These are phyloP conservation scores for Neogobius melanostomus DNA, from an alignment of 2,113 vertebrate genomes.

Conservation along the genomic window DNA sequence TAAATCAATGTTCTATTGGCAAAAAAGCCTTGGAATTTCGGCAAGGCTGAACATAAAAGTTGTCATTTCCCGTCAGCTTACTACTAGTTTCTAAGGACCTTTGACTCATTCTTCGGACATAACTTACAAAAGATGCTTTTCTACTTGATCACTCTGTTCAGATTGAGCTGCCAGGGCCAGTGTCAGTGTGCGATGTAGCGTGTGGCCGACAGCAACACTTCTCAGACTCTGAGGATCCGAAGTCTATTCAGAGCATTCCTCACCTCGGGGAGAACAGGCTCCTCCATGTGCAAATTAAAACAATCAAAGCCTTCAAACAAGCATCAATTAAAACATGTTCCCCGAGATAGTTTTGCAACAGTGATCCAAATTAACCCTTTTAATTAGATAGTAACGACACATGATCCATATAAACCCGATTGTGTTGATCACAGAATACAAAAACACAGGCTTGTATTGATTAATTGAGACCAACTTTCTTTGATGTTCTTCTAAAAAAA, in stretches of 20 bases:
- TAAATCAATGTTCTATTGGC: too few species aligned
- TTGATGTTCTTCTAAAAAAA: too few species aligned
- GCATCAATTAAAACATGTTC: conserved; percentile 69
- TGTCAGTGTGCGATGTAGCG: conserved; percentile 47
- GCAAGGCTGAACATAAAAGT: too few species aligned
- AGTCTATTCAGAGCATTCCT: conserved; percentile 68
- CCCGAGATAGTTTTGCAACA: background rate
- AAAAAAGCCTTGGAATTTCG: too few species aligned
- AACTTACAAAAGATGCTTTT: background rate
- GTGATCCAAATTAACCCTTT: background rate
- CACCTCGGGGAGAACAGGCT: conserved; percentile 59
- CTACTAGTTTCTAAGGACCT: background rate
- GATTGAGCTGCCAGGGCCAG: background rate
- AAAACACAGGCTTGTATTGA: too few species aligned
- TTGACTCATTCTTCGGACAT: background rate
- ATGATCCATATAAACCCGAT: background rate
- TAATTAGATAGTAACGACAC: background rate
- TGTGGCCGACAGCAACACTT: conserved; percentile 51
- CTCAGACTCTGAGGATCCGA: conserved; percentile 33
- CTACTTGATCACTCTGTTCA: background rate
- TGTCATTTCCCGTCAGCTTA: background rate
- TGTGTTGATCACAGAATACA: too few species aligned
- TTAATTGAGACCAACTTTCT: too few species aligned
- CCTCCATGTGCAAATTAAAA: conserved; percentile 74
- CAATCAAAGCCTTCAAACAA: conserved; percentile 48